Base-by-base conservation (phyloP, 2,888 invertebrate genomes). In the Invenusta paracnida region DNA sequence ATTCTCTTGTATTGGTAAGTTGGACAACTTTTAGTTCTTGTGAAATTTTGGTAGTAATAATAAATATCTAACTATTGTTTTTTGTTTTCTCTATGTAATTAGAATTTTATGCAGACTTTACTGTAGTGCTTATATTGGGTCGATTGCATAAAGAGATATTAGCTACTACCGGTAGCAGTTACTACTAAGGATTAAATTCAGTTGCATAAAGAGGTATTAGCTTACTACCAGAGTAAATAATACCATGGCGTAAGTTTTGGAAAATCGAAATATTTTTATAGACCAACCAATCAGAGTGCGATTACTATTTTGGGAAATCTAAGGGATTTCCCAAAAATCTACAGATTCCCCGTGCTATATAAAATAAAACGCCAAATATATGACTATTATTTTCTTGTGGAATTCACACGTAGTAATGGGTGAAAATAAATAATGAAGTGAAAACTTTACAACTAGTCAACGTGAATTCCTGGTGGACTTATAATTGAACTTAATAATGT, bases 121-220 rank as follows among this genome's bases (percentile, higher is more conserved):
- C n/a, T n/a, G n/a, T n/a, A n/a, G n/a, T n/a, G n/a, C n/a, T 48
- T 48, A 48, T 48, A 11, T 11, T 73, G 73, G 27, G 73, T 73
- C 2, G 73, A 73, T 73, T 73, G 73, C 73, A 73, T 73, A 73
- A 73, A 73, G 73, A 13, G 27, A 23, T 73, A 73, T 73, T 73
- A 73, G 73, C 73, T 73, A 25, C 25, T 73, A 73, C 73, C 27
- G 25, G 73, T 73, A 73, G 73, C 17, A 73, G 73, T 73, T 73
- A 73, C 11, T 73, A 73, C 73, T 23, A 73, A 25, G 73, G 73
- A 73, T 5, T 73, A 73, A 73, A 73, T 73, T 23, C 25, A 23
- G 25, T 73, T 73, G 73, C 73, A 73, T 73, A 73, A 73, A 73
- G 73, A 2, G 73, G 73, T 73, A 73, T 73, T 73, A 73, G 25